Evolutionary conservation across 2,797 vertebrate species (phyloP).

Genomic region (Darevskia mixta): DNA sequence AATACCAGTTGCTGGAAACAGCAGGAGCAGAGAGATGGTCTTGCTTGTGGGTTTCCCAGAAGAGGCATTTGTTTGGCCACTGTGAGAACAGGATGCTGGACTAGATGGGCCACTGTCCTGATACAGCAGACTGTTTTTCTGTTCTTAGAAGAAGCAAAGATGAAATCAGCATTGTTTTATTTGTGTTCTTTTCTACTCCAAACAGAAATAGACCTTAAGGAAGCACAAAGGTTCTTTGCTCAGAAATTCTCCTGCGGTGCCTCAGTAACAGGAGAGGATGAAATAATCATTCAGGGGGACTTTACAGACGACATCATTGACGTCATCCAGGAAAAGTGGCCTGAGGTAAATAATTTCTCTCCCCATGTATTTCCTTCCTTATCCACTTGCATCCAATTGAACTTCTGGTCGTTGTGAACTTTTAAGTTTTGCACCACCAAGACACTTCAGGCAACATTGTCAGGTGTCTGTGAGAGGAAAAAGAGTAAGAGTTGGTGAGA

Average conservation of each 20-base stretch:
- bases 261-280: slow-evolving; percentile 96
- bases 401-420: neutral
- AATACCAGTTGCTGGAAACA: too few relatives aligned
- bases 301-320: slow-evolving; percentile 99
- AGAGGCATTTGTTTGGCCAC: too few relatives aligned
- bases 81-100: too few relatives aligned
- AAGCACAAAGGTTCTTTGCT: slow-evolving; percentile 99
- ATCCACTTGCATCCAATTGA: neutral
- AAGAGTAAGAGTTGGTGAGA: neutral
- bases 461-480: neutral
- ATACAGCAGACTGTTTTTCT: too few relatives aligned
- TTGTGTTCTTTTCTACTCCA: neutral
- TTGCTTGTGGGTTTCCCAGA: too few relatives aligned
- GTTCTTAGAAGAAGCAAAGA: neutral
- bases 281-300: slow-evolving; percentile 99
- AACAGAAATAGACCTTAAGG: slow-evolving; percentile 97
- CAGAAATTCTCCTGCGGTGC: slow-evolving; percentile 99
- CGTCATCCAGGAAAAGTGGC: slow-evolving; percentile 99
- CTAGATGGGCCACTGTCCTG: too few relatives aligned
- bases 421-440: neutral
- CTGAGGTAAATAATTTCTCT: slow-evolving; percentile 84
- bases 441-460: neutral
- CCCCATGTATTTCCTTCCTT: neutral
- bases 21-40: too few relatives aligned
- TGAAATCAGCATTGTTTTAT: neutral